Percentiles rank a stretch among this genome's conserved stretches.
phyloP scores from a whole-genome alignment of 2,888 invertebrate genomes.

The Acrobasis suavella region DNA sequence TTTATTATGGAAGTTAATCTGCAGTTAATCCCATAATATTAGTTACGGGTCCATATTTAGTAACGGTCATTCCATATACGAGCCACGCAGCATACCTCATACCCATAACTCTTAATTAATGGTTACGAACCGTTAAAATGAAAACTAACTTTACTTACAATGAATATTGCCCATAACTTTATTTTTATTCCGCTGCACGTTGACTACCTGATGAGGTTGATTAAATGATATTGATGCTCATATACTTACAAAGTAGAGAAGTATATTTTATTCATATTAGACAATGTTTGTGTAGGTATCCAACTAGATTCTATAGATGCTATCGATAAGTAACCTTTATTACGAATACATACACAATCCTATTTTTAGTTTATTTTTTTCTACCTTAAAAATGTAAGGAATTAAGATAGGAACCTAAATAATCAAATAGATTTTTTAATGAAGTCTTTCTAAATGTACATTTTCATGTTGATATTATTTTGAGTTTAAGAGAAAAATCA shows the following conservation, averaged over 20 bases:
- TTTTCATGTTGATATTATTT: too few relatives aligned
- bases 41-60: conserved; percentile 6
- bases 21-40: conserved; percentile 11
- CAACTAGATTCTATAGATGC: too few relatives aligned
- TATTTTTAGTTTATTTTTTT: too few relatives aligned
- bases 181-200: conserved; percentile 4
- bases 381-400: too few relatives aligned
- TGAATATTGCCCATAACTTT: conserved; percentile 1
- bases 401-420: too few relatives aligned
- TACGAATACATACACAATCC: too few relatives aligned
- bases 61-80: conserved; percentile 15
- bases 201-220: background rate
- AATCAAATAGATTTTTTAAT: too few relatives aligned
- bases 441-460: too few relatives aligned
- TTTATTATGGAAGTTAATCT: conserved; percentile 6
- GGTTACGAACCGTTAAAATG: background rate
- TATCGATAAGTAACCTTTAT: too few relatives aligned
- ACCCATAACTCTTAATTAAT: conserved; percentile 6
- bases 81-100: conserved; percentile 2
- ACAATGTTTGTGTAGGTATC: too few relatives aligned
- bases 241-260: background rate
- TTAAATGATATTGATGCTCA: background rate
- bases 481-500: too few relatives aligned
- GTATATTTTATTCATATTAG: background rate
- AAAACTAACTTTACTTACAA: background rate